Percentiles rank a stretch among this genome's conserved stretches.
Conservation (phyloP, 2,797 vertebrate genomes). For the Chanos chanos region DNA sequence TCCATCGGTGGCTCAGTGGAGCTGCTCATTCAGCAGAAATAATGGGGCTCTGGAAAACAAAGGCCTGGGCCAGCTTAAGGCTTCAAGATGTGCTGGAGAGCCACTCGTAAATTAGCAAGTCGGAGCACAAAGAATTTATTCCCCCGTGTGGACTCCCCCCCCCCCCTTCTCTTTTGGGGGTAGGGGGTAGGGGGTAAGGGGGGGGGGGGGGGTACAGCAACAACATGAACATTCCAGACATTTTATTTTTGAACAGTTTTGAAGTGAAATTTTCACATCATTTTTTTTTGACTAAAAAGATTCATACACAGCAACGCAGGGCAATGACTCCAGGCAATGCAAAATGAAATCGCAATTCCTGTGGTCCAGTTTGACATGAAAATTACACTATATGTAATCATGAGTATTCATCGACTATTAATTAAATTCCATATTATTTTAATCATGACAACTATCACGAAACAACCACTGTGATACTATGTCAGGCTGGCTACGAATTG, state of each 20-base stretch:
- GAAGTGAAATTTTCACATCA: background rate
- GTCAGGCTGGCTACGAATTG: no score
- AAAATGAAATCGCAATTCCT: conserved; percentile 63
- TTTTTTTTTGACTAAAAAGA: no score
- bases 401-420: no score
- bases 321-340: no score
- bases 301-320: background rate
- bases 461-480: no score
- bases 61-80: conserved; percentile 74
- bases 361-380: no score
- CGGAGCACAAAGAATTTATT: conserved; percentile 74
- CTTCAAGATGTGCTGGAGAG: conserved; percentile 89
- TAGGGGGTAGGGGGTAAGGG: conserved; percentile 41
- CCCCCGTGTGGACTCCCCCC: conserved; percentile 74
- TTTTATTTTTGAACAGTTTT: conserved; percentile 50
- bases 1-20: conserved; percentile 75
- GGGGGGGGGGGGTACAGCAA: conserved; percentile 67
- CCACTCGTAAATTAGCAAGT: conserved; percentile 89
- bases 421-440: no score
- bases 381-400: no score
- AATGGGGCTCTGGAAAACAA: conserved; percentile 85
- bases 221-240: conserved; percentile 63
- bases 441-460: no score
- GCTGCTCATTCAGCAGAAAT: conserved; percentile 96
- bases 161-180: background rate